These are phyloP conservation scores for Hydrocynus forskahlii DNA, from an alignment of 2,797 vertebrate genomes.

Conservation along the genomic window DNA sequence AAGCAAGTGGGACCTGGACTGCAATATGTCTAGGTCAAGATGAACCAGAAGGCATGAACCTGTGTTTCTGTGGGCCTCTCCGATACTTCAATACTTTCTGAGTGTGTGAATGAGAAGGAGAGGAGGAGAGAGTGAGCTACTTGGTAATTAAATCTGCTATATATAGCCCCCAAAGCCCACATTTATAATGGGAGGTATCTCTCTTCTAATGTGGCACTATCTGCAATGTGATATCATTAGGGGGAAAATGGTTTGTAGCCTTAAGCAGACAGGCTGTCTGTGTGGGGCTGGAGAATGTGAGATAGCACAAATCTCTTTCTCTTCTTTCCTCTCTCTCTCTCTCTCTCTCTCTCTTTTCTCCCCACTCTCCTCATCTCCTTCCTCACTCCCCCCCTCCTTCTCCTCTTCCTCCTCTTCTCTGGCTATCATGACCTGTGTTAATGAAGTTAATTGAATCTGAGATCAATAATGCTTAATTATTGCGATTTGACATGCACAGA, in stretches of 20 bases:
- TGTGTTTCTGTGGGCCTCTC: slow-evolving; percentile 31
- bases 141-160: slow-evolving; percentile 68
- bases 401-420: slow-evolving; percentile 60
- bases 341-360: slow-evolving; percentile 54
- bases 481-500: slow-evolving; percentile 97
- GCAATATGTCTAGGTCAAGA: not conserved
- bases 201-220: slow-evolving; percentile 65
- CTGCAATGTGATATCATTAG: slow-evolving; percentile 66
- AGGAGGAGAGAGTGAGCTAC: slow-evolving; percentile 52
- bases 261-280: slow-evolving; percentile 64
- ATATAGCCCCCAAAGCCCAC: slow-evolving; percentile 65
- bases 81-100: slow-evolving; percentile 53
- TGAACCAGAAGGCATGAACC: not conserved
- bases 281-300: slow-evolving; percentile 60
- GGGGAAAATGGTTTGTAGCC: slow-evolving; percentile 65
- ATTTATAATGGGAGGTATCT: slow-evolving; percentile 67
- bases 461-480: slow-evolving; percentile 99
- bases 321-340: slow-evolving; percentile 52
- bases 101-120: slow-evolving; percentile 51
- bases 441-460: slow-evolving; percentile 99
- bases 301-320: slow-evolving; percentile 58
- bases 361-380: slow-evolving; percentile 17
- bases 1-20: not conserved
- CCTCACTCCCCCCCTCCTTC: slow-evolving; percentile 35
- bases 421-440: slow-evolving; percentile 88